Base-by-base conservation (phyloP, 2,797 vertebrate genomes). In the Anas georgica region DNA sequence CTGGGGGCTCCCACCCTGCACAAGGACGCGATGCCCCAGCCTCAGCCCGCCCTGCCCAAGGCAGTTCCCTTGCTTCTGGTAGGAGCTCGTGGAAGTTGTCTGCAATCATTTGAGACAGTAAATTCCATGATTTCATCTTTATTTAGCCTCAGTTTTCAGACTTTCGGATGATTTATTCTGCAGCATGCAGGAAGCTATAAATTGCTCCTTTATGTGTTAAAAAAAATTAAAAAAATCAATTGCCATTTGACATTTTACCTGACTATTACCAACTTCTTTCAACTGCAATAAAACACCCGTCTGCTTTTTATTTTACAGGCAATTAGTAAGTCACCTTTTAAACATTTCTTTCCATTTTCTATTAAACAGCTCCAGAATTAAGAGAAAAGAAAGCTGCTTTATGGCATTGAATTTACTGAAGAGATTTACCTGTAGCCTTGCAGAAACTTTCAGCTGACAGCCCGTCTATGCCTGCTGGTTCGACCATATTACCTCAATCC, bases 301-400 rank as follows among this genome's bases (percentile, higher is more conserved):
- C 97, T 97, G 94, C 96, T 94, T 97, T 96, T 97, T 95, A 96
- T 97, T 96, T 96, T 95, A 96, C 96, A 93, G 96, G 96, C 96
- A 96, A 97, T 97, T 97, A 97, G 96, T 70, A 94, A 92, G 96
- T 96, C 96, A 96, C 94, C 96, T 95, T 95, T 95, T 91, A 54
- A 95, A 81, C 91, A 94, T 87, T 91, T 93, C 93, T 91, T 67
- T 90, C 86, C 96, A 91, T 96, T 94, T 97, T 94, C 96, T 87
- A 78, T 91, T 94, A 91, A 91, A 95, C 76, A 86, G 86, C 72
- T 88, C 90, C 70, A 69, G 90, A 91, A 93, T 88, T 76, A 90
- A 95, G 79, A 94, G 83, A 76, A 74, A 86, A 96, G 67, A 37
- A 28, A 66, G 83, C 92, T 88, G 62, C 95, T 97, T 96, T 96